Percentiles rank a stretch among this genome's conserved stretches.
phyloP scores from a whole-genome alignment of 2,888 invertebrate genomes.

The Habroteleia sp. region DNA sequence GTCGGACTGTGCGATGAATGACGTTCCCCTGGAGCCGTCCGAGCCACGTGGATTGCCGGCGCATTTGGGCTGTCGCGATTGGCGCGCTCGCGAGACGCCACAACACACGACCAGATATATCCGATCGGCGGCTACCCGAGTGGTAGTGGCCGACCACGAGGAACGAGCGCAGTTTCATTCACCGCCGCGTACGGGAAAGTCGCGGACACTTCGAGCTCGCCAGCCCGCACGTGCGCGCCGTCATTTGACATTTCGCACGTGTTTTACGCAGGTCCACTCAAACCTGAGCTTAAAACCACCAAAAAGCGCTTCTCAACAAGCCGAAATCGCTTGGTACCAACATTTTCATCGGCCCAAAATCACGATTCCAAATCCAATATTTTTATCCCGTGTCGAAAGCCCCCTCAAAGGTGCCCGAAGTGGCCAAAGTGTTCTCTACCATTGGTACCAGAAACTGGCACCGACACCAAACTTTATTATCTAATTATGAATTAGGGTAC shows the following conservation, averaged over 20 bases:
- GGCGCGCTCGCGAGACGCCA: constrained; percentile 39
- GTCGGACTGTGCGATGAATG: constrained; percentile 31
- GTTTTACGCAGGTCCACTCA: too few relatives aligned
- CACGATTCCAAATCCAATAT: too few relatives aligned
- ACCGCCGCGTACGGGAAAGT: constrained; percentile 62
- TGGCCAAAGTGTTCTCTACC: too few relatives aligned
- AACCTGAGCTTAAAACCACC: too few relatives aligned
- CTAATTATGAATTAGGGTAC: too few relatives aligned
- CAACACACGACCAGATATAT: constrained; percentile 43
- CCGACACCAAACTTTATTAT: too few relatives aligned
- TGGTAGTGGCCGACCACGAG: constrained; percentile 58
- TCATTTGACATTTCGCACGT: constrained; percentile 48
- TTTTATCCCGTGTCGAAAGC: too few relatives aligned
- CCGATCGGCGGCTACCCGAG: constrained; percentile 51
- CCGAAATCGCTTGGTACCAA: too few relatives aligned
- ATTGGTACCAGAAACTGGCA: too few relatives aligned
- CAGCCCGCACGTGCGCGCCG: constrained; percentile 54
- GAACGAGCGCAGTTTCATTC: constrained; percentile 64
- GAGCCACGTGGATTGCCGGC: constrained; percentile 50
- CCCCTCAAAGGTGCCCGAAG: too few relatives aligned
- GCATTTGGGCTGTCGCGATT: constrained; percentile 38
- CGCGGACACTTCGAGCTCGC: constrained; percentile 44
- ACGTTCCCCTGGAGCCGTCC: constrained; percentile 39
- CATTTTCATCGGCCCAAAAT: too few relatives aligned
- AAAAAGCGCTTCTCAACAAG: too few relatives aligned